Conservation (phyloP, 1,140 invertebrate genomes). For the Lepeophtheirus salmonis region DNA sequence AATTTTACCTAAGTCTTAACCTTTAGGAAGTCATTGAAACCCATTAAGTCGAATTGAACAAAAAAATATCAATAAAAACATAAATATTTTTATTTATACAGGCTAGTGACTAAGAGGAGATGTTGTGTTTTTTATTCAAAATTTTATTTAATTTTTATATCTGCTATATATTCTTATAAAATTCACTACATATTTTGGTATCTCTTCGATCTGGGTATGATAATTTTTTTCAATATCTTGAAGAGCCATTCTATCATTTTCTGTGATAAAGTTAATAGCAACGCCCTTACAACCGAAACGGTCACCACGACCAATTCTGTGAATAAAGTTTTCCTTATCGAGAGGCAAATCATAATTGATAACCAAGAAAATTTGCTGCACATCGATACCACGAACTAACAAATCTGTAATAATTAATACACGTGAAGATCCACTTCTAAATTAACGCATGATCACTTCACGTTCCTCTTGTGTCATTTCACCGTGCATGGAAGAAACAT, state of each 20-base stretch:
- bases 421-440: constrained; percentile 86
- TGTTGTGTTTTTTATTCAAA: not conserved
- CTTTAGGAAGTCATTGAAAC: too few species aligned
- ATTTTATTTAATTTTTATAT: constrained; percentile 8
- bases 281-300: constrained; percentile 99
- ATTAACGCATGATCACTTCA: constrained; percentile 95
- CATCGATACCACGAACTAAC: constrained; percentile 90
- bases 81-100: too few species aligned
- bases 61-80: too few species aligned
- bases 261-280: constrained; percentile 97
- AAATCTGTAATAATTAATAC: constrained; percentile 95
- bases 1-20: too few species aligned
- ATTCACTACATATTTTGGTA: constrained; percentile 98
- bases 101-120: too few species aligned
- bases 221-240: constrained; percentile 97
- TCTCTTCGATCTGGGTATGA: constrained; percentile 93
- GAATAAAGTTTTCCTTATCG: constrained; percentile 96
- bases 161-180: constrained; percentile 47
- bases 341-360: constrained; percentile 98
- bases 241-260: constrained; percentile 74
- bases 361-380: constrained; percentile 93
- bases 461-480: constrained; percentile 97
- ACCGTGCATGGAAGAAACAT: constrained; percentile 97
- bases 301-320: constrained; percentile 97
- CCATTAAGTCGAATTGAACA: too few species aligned